Base-by-base conservation (phyloP, 2,797 vertebrate species). In the Fundulus diaphanus region DNA sequence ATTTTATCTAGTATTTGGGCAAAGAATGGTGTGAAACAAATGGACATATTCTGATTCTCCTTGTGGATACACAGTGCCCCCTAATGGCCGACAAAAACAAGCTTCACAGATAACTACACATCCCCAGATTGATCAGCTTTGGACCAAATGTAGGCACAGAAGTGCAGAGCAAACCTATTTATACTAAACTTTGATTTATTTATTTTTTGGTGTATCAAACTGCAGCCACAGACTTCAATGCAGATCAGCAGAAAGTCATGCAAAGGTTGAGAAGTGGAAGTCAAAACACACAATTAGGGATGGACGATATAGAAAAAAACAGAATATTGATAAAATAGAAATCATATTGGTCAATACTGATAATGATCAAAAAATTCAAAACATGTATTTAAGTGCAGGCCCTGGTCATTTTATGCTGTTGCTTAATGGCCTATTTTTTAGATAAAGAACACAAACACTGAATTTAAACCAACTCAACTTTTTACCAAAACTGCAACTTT, bases 11-110 rank as follows among this genome's bases (percentile, higher is more conserved):
- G 35, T 5, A 63, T 83, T 54, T 56, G 31, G 3, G 5, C 12
- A 40, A 70, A 2, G 40, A 0, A 37, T n/a, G 13, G 12, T 29
- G 35, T 29, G 35, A 71, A 70, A 35, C 44, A 73, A 57, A 72
- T 29, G 11, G 31, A 44, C 37, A 48, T 6, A 70, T 59, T 81
- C 6, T 5, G n/a, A 73, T 51, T 68, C 20, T 37, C 5, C 16
- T 18, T 44, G 59, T 87, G 77, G 85, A 79, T 72, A 78, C 79
- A 89, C 88, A 93, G 91, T 87, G 83, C 93, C 91, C 84, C 73
- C 94, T 93, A 89, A 76, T 76, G 92, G 88, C 54, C 74, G 81
- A 67, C 33, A 78, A 66, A 76, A 78, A 71, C 66, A 57, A 46
- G 40, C n/a, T 46, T 68, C n/a, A 4, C 1, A 48, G 44, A 49